phyloP scores from a whole-genome alignment of 2,797 vertebrate genomes.

The Monodelphis domestica region DNA sequence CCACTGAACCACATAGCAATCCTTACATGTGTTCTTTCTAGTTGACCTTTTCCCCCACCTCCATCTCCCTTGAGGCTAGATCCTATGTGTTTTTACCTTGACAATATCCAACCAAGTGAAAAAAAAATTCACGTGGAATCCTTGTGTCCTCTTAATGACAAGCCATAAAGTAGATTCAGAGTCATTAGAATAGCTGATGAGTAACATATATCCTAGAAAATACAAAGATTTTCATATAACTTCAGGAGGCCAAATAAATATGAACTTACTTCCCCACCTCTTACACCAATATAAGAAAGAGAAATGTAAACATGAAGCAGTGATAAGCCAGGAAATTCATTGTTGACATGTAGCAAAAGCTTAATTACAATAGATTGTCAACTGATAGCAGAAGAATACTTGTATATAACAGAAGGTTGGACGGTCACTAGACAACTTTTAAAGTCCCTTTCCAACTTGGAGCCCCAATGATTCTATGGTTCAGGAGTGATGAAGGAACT shows the following conservation, averaged over 20 bases:
- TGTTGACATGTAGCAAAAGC: neutral
- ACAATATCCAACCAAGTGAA: constrained; percentile 6
- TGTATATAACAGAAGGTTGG: neutral
- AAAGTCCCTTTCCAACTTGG: neutral
- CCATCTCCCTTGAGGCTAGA: neutral
- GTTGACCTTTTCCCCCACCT: neutral
- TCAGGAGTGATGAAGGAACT: neutral
- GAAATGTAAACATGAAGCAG: neutral
- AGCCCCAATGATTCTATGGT: neutral
- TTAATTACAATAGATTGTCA: neutral
- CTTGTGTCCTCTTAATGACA: constrained; percentile 24
- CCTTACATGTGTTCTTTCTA: neutral
- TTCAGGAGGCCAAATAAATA: constrained; percentile 8
- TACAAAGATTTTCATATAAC: neutral
- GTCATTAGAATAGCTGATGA: neutral
- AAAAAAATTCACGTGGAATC: constrained; percentile 31
- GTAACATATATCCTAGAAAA: neutral
- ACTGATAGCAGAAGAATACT: neutral
- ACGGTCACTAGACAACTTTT: neutral
- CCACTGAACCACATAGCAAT: too few relatives aligned
- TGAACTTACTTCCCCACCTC: neutral
- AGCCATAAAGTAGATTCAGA: constrained; percentile 3
- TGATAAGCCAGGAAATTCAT: constrained; percentile 12
- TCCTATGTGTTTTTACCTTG: constrained; percentile 24
- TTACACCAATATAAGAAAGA: constrained; percentile 41